Percentiles rank a stretch among this genome's conserved stretches.
phyloP scores from a whole-genome alignment of 2,888 invertebrate species.

The Zelleria hepariella region DNA sequence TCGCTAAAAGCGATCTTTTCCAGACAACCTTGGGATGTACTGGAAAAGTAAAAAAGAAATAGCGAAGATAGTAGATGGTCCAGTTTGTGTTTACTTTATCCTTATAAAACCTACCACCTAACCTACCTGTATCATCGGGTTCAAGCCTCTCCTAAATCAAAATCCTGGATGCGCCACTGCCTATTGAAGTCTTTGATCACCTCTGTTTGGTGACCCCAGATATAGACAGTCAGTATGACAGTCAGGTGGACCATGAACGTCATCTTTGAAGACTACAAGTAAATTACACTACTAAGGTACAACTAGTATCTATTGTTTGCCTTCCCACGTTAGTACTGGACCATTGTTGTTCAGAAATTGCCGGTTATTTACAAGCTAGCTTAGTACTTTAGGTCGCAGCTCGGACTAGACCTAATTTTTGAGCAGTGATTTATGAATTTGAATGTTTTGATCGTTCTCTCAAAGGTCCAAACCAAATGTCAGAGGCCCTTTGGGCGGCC shows the following conservation, averaged over 20 bases:
- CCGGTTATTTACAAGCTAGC: not conserved
- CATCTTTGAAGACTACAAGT: not conserved
- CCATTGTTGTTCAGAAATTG: not conserved
- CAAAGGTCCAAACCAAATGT: too few relatives aligned
- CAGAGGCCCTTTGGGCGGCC: too few relatives aligned
- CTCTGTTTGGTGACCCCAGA: not conserved
- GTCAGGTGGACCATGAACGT: not conserved
- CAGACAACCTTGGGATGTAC: too few relatives aligned
- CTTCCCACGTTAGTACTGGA: not conserved
- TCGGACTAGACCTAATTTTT: not conserved
- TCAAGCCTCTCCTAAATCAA: too few relatives aligned
- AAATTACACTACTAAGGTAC: slow-evolving; percentile 2
- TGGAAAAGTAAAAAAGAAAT: too few relatives aligned
- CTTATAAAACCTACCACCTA: too few relatives aligned
- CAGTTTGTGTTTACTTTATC: too few relatives aligned
- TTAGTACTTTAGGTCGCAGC: not conserved
- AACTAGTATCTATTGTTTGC: not conserved
- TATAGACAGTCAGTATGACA: not conserved
- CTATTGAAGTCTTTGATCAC: not conserved
- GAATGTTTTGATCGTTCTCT: not conserved
- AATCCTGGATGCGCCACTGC: too few relatives aligned
- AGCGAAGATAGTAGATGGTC: too few relatives aligned
- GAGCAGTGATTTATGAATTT: not conserved
- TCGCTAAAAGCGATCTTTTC: too few relatives aligned
- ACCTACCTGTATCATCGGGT: too few relatives aligned